phyloP scores from a whole-genome alignment of 2,113 vertebrate species.

The Suncus etruscus region DNA sequence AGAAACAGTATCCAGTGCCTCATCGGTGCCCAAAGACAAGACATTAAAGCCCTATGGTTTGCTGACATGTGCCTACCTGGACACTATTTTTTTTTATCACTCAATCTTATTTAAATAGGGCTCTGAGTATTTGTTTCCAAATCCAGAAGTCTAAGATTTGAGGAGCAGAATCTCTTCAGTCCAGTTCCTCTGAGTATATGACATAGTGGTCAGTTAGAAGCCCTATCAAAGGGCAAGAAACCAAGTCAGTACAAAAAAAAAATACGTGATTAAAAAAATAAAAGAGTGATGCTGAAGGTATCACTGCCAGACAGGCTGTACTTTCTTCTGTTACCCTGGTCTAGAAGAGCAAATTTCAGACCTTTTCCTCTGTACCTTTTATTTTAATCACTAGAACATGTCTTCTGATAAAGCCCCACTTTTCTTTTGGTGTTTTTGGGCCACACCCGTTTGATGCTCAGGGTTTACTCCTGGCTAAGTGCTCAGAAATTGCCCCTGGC shows the following conservation, averaged over 20 bases:
- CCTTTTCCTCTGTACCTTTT: not conserved
- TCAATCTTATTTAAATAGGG: not conserved
- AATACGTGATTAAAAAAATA: not conserved
- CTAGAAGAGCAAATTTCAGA: not conserved
- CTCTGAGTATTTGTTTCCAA: not conserved
- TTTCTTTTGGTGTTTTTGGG: no score
- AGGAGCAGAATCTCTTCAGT: not conserved
- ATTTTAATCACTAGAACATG: slow-evolving; percentile 10
- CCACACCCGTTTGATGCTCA: no score
- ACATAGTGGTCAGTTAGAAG: not conserved
- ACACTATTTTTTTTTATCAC: no score
- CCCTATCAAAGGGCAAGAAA: not conserved
- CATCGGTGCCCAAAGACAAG: not conserved
- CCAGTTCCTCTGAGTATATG: not conserved
- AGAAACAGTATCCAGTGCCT: not conserved
- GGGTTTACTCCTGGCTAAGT: no score
- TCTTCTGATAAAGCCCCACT: slow-evolving; percentile 1
- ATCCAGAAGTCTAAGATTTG: not conserved
- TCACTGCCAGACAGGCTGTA: no score
- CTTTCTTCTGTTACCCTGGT: not conserved
- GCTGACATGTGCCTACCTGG: not conserved
- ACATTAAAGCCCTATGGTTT: not conserved
- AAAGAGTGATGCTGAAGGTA: not conserved
- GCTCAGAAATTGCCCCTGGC: no score
- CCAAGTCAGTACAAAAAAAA: not conserved